Evolutionary conservation across 2,888 invertebrate species (phyloP).

Genomic region (Ernsta delagoae): DNA sequence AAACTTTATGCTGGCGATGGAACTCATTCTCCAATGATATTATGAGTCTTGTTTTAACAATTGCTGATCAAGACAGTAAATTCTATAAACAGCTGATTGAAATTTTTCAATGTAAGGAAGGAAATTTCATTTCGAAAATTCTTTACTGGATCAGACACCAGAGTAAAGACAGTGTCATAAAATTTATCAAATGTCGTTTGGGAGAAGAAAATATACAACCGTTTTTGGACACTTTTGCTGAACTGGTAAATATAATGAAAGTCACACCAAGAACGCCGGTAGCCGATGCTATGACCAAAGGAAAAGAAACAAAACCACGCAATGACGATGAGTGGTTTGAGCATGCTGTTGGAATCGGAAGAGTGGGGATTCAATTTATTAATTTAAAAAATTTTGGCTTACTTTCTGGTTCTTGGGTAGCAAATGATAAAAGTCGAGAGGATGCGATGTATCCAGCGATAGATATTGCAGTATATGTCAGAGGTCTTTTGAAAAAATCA

Average conservation of each 20-base stretch:
- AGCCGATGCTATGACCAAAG: background rate
- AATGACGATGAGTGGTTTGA: slow-evolving; percentile 41
- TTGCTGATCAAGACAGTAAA: slow-evolving; percentile 41
- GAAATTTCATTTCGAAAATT: slow-evolving; percentile 29
- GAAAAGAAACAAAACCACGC: too few species aligned
- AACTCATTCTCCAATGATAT: slow-evolving; percentile 13
- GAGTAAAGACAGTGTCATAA: slow-evolving; percentile 10
- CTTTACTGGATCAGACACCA: slow-evolving; percentile 40
- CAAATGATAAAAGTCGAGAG: slow-evolving; percentile 41
- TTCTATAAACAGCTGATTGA: slow-evolving; percentile 37
- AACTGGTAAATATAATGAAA: background rate
- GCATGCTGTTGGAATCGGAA: slow-evolving; percentile 45
- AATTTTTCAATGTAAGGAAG: slow-evolving; percentile 31
- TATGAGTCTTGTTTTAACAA: slow-evolving; percentile 40
- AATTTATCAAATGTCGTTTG: slow-evolving; percentile 5
- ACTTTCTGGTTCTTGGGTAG: slow-evolving; percentile 45
- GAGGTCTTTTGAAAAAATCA: slow-evolving; percentile 46
- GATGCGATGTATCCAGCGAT: slow-evolving; percentile 52
- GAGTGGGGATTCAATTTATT: slow-evolving; percentile 47
- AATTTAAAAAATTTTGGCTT: slow-evolving; percentile 46
- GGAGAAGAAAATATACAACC: background rate
- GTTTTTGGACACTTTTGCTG: slow-evolving; percentile 4
- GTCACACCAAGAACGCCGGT: background rate
- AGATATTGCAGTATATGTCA: slow-evolving; percentile 49
- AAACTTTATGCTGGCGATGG: background rate